Percentiles rank a stretch among this genome's conserved stretches.
Evolutionary conservation across 2,797 vertebrate genomes (phyloP).

Genomic region (Brotogeris chrysoptera): DNA sequence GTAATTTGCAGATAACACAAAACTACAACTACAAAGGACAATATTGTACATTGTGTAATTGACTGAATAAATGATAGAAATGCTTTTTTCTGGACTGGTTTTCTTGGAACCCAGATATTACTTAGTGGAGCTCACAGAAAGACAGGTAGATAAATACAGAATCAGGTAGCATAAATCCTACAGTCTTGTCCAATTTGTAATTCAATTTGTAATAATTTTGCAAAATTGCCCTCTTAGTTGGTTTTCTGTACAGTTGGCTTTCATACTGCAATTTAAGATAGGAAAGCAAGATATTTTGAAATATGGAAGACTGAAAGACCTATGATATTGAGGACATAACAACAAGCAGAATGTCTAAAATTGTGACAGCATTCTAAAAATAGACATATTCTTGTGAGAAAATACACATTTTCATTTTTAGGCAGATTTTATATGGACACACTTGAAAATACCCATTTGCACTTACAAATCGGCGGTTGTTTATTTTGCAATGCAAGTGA

Average conservation of each 20-base stretch:
- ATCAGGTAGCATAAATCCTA: background rate
- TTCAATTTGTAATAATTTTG: background rate
- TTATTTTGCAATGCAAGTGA: background rate
- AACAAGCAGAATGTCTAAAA: background rate
- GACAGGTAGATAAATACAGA: background rate
- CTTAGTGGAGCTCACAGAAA: background rate
- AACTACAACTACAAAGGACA: background rate
- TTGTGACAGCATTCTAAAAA: background rate
- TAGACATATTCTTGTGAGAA: background rate
- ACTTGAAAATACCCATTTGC: background rate
- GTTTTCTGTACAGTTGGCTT: background rate
- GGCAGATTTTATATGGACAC: background rate
- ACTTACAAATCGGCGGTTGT: background rate
- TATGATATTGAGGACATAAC: background rate
- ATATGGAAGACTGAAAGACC: background rate
- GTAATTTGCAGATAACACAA: background rate
- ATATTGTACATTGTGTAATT: background rate
- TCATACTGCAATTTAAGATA: background rate
- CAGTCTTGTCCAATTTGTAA: background rate
- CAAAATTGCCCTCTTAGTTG: background rate
- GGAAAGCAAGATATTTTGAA: background rate
- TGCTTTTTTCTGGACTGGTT: background rate
- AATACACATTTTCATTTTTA: background rate
- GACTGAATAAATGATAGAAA: background rate
- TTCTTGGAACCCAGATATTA: background rate